Base-by-base conservation (phyloP, 1,140 invertebrate species). In the Solenopsis invicta region DNA sequence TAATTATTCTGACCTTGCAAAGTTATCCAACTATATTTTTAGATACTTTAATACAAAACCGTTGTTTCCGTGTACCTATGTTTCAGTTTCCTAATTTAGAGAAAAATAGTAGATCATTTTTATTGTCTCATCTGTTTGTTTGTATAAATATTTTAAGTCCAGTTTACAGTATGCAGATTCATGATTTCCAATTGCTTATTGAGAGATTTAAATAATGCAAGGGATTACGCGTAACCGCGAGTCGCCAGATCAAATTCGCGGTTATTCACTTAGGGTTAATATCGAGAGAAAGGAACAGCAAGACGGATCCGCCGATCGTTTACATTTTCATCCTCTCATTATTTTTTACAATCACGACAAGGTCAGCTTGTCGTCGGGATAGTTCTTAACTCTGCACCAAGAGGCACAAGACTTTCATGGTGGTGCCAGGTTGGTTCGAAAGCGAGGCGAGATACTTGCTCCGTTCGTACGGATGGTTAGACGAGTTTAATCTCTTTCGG, bases 401-500 rank as follows among this genome's bases (percentile, higher is more conserved):
- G 41, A 84, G 54, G 69, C n/a, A 74, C 21, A 84, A 48, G 41
- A 41, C 50, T 75, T 84, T 84, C 69, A 84, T 48, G 54, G 54
- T 84, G 54, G 69, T 45, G 54, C 29, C n/a, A 37, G 10, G 56
- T 69, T 67, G 41, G 64, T 64, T 77, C 64, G 56, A 29, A 21
- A 85, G 81, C 48, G 61, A 80, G 61, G 52, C 34, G 74, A 85
- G 45, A 85, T 84, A 75, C 80, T 64, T 48, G 69, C 69, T 74
- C 56, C 80, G 69, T 29, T 75, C 54, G 54, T 74, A 62, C 64
- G 85, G 88, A 88, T 89, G 89, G 88, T 87, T 84, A 87, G 90
- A 88, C 82, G 87, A 87, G 77, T 91, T 92, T 92, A 90, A 91
- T 92, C 88, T 90, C 85, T 87, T 87, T 75, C 87, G 87, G 88